Evolutionary conservation across 30 jellyfish, hydroid and myxozoan species (phyloP), one percentile per base, ranked within the genome.

Genomic region (Hydractinia symbiolongicarpus): DNA sequence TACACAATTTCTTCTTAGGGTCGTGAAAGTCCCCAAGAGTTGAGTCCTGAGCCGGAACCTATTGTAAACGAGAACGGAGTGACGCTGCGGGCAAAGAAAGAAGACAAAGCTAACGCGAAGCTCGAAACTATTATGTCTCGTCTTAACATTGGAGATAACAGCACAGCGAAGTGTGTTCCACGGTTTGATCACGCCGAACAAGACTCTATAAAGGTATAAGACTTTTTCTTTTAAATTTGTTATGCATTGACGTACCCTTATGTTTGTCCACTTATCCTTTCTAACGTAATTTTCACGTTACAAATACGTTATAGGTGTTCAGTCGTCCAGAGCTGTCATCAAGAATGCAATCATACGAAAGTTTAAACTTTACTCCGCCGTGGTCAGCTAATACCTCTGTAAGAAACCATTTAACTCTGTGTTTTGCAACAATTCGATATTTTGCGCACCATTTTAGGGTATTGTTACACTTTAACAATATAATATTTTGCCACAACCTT

Each of bases 351-450:
- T 91, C 98, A 4, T 86, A 83, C 52, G 98, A 91, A 83, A 86
- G 58, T 67, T 71, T 91, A 4, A 81, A 88, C 3, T 91, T 86
- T 67, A 91, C 96, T 7, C 96, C 96, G 16, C 95, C 98, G 4
- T 91, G 98, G 98, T 74, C 89, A 74, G 81, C 95, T 68, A 86
- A 87, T 67, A 91, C 94, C 77, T 91, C 98, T 61, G 98, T 91
- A 72, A 68, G 96, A 82, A 8, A 10, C 55, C 67, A 54, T 50
- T 50, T 68, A 13, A 58, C 40, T 1, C 40, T 6, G 19, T 64
- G 52, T 6, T 6, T 9, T 64, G 9, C 19, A 44, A 64, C 16
- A n/a, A n/a, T 64, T 9, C 40, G 9, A n/a, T 64, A 6, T 7
- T 2, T 6, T 6, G 7, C 74, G 40, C 40, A 51, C 9, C 16